Evolutionary conservation across 1,140 invertebrate species (phyloP), one percentile per base, ranked within the genome.

Genomic region (Gonioctena quinquepunctata): DNA sequence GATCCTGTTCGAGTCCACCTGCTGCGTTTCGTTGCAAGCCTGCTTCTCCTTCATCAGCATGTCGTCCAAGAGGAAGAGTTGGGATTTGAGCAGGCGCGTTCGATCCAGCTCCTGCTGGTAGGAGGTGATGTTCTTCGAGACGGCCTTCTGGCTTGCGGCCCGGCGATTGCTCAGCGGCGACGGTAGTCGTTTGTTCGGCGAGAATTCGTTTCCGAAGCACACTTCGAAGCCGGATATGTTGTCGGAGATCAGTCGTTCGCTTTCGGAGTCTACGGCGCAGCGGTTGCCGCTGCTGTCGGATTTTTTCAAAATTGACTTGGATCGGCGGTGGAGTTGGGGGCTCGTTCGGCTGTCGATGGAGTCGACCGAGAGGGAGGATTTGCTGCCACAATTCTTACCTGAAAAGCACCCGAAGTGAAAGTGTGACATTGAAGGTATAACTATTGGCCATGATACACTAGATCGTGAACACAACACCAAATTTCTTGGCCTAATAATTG

Each of bases 301-400:
- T 81, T 87, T 87, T 85, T 93, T 94, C 74, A 94, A 83, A 79
- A 94, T 93, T 68, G 92, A 93, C 83, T 92, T 93, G 56, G 89
- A 91, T 76, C 87, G 84, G 27, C 89, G 84, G 71, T 88, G 89
- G 67, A 85, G 86, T 80, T 89, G 89, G 27, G 88, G 87, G 77
- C 87, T 87, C 21, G 85, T 84, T 62, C 85, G 82, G 75, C 85
- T 87, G 82, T 92, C 89, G 77, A 91, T 90, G 54, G 90, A 92
- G 74, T 92, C 90, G 48, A 87, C 89, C 57, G 90, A 92, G 70
- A 90, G 82, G 64, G 90, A 92, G 72, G 90, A 87, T 81, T 91
- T 91, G 80, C 89, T 90, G 52, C 86, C 86, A 72, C 84, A 83
- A 74, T 86, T 86, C 77, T 84, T 86, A 74, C 87, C 89, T 90